Base-by-base conservation (phyloP, 1,140 invertebrate genomes). In the Drosophila mauritiana region DNA sequence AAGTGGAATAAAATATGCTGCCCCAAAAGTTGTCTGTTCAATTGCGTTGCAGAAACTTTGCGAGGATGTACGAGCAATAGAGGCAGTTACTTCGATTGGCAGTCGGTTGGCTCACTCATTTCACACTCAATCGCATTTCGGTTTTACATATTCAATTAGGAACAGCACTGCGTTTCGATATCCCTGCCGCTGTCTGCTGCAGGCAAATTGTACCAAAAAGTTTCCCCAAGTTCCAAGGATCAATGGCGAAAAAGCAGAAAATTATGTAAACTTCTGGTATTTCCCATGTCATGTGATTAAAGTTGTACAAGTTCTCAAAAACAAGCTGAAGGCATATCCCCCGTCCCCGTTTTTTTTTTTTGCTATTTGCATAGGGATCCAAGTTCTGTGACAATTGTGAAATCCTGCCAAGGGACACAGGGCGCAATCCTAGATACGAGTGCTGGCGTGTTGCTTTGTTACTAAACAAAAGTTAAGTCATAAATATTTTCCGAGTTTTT, bases 391-490 rank as follows among this genome's bases (percentile, higher is more conserved):
- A 86, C 84, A 83, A 76, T 86, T 86, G 56, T 67, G 43, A 67
- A 53, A 68, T 54, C 58, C 42, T 56, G 27, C 31, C 52, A 40
- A n/a, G 10, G 46, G 37, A 22, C 37, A 53, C 58, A 11, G 27
- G 58, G 43, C n/a, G 42, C 37, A 39, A 52, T 61, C 48, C 53
- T 61, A 40, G 46, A 57, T 48, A 56, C 37, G 15, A 48, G 48
- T 13, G 27, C 15, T n/a, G 49, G 52, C 27, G 55, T 75, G 75
- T 70, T 80, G 80, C 84, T 80, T 67, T 89, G 84, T 89, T 84
- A 68, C 80, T 89, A 84, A 89, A 84, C 85, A 89, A 89, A 89
- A 89, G 84, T 89, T 89, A 89, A 85, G 84, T 85, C 84, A 89
- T 89, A 89, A 89, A 89, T 89, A 89, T 89, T 89, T 89, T 89